phyloP scores from a whole-genome alignment of 2,888 invertebrate genomes.

The Physocephala rufipes region DNA sequence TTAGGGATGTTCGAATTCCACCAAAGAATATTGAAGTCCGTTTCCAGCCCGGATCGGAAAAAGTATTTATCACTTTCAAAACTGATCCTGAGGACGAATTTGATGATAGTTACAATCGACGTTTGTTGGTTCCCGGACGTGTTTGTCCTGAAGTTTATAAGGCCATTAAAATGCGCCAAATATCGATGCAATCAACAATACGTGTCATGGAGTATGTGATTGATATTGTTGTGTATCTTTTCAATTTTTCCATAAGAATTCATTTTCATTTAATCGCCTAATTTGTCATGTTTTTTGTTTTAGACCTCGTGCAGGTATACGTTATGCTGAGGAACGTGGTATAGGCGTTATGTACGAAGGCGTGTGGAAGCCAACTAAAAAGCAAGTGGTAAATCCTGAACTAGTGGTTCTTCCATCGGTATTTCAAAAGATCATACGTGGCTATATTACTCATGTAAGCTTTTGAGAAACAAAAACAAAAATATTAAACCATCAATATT shows the following conservation, averaged over 20 bases:
- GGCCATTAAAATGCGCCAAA: constrained; percentile 74
- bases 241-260: no score
- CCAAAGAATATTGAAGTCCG: constrained; percentile 60
- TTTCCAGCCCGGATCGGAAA: constrained; percentile 68
- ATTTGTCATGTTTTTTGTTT: constrained; percentile 36
- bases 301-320: constrained; percentile 68
- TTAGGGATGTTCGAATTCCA: constrained; percentile 66
- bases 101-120: constrained; percentile 36
- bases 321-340: constrained; percentile 63
- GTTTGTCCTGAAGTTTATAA: constrained; percentile 77
- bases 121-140: constrained; percentile 70
- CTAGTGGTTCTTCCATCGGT: constrained; percentile 72
- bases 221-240: neutral
- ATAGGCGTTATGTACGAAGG: constrained; percentile 56
- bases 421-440: constrained; percentile 66
- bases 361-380: constrained; percentile 53
- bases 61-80: constrained; percentile 76
- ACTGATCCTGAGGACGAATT: constrained; percentile 57
- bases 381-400: constrained; percentile 61
- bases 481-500: neutral
- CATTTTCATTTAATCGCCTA: no score
- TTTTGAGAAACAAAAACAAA: constrained; percentile 32
- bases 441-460: constrained; percentile 70
- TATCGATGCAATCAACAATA: constrained; percentile 57
- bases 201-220: constrained; percentile 62